Evolutionary conservation across 2,888 invertebrate genomes (phyloP).

Genomic region (Drosophila macrothrix): DNA sequence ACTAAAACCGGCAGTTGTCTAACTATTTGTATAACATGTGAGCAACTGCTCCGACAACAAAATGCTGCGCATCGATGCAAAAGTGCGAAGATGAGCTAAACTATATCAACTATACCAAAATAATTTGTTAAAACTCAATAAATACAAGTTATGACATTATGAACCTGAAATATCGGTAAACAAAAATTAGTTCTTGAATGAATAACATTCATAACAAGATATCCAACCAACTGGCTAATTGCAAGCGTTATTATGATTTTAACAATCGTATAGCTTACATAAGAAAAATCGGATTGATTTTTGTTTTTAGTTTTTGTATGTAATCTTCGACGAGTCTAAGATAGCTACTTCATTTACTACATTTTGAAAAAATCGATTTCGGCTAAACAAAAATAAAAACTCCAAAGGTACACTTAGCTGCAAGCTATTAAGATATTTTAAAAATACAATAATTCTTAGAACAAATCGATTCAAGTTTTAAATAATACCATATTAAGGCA

Average conservation of each 20-base stretch:
- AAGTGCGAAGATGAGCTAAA: neutral
- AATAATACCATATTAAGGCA: neutral
- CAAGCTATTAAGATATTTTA: neutral
- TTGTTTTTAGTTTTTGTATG: neutral
- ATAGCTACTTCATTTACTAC: neutral
- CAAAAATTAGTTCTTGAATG: no score
- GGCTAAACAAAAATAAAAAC: neutral
- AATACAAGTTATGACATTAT: no score
- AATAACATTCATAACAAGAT: no score
- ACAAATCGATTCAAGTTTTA: neutral
- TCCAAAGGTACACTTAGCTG: neutral
- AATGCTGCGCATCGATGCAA: neutral
- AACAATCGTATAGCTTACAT: no score
- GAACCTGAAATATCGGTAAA: no score
- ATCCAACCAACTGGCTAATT: no score
- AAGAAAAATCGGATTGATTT: no score
- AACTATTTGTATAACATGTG: conserved; percentile 11
- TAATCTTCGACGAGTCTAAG: neutral
- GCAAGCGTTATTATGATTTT: no score
- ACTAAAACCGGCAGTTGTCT: neutral
- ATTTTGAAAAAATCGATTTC: neutral
- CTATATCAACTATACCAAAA: neutral
- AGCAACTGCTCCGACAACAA: conserved; percentile 3
- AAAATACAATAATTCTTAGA: neutral
- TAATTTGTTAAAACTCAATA: no score